These are phyloP conservation scores for Epistrophe eligans DNA, from an alignment of 2,888 invertebrate species.

Conservation along the genomic window DNA sequence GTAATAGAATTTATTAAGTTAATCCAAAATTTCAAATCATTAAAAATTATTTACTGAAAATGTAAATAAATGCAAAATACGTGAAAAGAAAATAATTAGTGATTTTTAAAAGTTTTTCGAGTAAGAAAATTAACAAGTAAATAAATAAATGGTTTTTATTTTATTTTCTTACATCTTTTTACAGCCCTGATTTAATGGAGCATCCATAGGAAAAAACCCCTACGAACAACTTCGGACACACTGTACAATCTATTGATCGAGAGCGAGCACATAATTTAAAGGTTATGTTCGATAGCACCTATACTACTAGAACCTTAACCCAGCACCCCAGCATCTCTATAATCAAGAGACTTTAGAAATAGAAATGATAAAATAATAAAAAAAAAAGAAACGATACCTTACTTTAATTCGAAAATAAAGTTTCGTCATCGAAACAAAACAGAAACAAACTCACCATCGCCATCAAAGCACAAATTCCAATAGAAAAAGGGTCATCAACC, in stretches of 20 bases:
- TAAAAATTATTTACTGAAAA: too few species aligned
- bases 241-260: constrained; percentile 53
- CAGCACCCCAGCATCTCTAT: constrained; percentile 34
- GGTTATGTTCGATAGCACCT: constrained; percentile 67
- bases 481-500: constrained; percentile 74
- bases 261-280: constrained; percentile 58
- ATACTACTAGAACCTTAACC: constrained; percentile 28
- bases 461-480: constrained; percentile 48
- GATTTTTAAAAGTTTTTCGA: too few species aligned
- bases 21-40: too few species aligned
- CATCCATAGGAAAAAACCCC: too few species aligned
- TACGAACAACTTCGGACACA: constrained; percentile 21
- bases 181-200: too few species aligned
- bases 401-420: constrained; percentile 19
- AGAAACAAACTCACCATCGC: not conserved
- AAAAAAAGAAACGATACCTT: not conserved
- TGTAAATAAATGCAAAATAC: too few species aligned
- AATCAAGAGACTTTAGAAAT: constrained; percentile 47
- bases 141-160: too few species aligned
- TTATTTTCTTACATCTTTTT: too few species aligned
- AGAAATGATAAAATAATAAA: constrained; percentile 37
- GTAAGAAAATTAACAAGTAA: too few species aligned
- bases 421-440: constrained; percentile 8
- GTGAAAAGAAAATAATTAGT: too few species aligned
- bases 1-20: too few species aligned